Base-by-base conservation (phyloP, 2,888 invertebrate species). In the Sialis lutaria region DNA sequence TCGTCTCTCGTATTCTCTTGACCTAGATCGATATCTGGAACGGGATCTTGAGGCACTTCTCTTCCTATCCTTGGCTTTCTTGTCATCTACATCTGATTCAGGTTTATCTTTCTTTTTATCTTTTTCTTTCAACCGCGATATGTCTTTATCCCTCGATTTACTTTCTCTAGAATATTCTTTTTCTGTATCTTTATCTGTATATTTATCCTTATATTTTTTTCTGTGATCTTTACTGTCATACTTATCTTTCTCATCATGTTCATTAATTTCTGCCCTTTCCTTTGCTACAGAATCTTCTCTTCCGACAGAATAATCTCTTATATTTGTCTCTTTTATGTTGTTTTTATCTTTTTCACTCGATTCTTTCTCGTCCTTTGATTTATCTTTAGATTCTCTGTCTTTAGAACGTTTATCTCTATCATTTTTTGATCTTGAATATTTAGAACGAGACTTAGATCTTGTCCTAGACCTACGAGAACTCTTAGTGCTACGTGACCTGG, bases 1-100 rank as follows among this genome's bases (percentile, higher is more conserved):
- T 7, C 70, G 70, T 48, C 64, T 64, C 1, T 69, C 69, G 22
- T 22, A 22, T 1, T 66, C 62, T 6, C 68, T 64, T 10, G 62
- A 59, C 22, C 50, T 41, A 55, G 45, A 13, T 48, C 12, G 53
- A 53, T 9, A 30, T 6, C 50, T 49, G 22, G 70, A 69, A 7
- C 69, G 66, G 1, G 67, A 64, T 3, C 9, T 12, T 22, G 9
- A 12, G 13, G 33, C 34, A 33, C 45, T 42, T 6, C 44, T 45
- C 35, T 52, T 52, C 6, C 53, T 52, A 13, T 57, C 58, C 49
- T 57, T 59, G 2, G 57, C 55, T 40, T 56, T 53, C 9, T 56
- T 53, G 22, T 54, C 37, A 10, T 37, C 54, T 9, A 54, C 54
- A 42, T 55, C 53, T 5, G 55, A 56, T 33, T 53, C 52, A 5